Conservation (phyloP, 2,113 vertebrate species). For the Cathartes aura region DNA sequence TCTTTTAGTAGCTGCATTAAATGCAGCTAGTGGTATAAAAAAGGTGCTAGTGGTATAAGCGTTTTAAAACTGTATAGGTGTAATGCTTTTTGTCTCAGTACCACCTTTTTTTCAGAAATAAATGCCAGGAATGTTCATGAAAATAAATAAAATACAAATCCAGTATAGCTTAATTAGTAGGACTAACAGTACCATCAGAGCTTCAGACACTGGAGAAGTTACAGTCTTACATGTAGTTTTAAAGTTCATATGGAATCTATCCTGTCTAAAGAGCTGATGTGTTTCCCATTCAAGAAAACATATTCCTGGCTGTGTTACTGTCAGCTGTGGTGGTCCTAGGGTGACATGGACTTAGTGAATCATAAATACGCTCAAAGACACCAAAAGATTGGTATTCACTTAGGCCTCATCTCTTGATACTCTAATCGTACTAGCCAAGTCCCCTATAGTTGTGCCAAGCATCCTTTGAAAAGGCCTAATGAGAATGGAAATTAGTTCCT, state of each 20-base stretch:
- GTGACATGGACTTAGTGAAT: not conserved
- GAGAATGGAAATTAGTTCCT: not conserved
- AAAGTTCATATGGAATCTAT: not conserved
- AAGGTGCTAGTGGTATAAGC: not conserved
- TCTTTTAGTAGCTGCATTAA: not conserved
- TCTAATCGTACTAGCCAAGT: not conserved
- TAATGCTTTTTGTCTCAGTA: not conserved
- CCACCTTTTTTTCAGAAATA: not conserved
- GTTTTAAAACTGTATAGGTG: not conserved
- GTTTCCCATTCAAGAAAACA: not conserved
- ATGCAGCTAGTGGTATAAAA: not conserved
- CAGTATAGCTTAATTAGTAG: not conserved
- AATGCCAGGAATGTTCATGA: not conserved
- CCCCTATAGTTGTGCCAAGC: not conserved
- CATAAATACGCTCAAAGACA: not conserved
- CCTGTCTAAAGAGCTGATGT: not conserved
- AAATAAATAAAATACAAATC: not conserved
- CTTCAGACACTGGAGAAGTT: not conserved
- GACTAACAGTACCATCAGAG: not conserved
- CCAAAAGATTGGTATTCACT: not conserved
- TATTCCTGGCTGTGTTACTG: not conserved
- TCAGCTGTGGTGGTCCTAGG: not conserved
- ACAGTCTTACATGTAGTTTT: not conserved
- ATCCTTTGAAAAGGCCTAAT: not conserved
- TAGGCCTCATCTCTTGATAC: not conserved